A percentile compares a stretch with the other conserved stretches of the same genome.
These are phyloP conservation scores for Condylostylus longicornis DNA, from an alignment of 1,140 invertebrate genomes.

Conservation along the genomic window DNA sequence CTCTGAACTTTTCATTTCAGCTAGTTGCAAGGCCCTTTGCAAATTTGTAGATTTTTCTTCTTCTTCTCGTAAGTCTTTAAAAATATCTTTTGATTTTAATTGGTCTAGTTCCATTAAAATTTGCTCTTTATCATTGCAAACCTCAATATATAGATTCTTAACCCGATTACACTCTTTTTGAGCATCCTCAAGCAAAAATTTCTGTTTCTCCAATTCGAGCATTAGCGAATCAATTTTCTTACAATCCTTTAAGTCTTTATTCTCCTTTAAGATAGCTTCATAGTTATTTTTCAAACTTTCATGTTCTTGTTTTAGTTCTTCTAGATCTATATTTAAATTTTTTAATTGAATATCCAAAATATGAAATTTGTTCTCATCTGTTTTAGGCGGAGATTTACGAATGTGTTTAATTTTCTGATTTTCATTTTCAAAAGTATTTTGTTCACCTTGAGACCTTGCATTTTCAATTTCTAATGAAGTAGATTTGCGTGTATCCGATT, in stretches of 20 bases:
- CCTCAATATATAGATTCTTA: slow-evolving; percentile 24
- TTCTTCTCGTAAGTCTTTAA: slow-evolving; percentile 20
- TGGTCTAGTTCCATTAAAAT: slow-evolving; percentile 20
- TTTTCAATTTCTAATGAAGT: slow-evolving; percentile 3
- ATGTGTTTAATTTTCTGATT: slow-evolving; percentile 6
- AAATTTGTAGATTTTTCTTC: slow-evolving; percentile 16
- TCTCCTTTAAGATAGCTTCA: slow-evolving; percentile 17
- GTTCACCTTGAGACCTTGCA: slow-evolving; percentile 8
- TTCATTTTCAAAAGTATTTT: slow-evolving; percentile 10
- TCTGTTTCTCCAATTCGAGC: slow-evolving; percentile 22
- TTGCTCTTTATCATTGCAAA: slow-evolving; percentile 22
- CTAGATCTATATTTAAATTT: slow-evolving; percentile 13
- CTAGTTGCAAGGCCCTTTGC: slow-evolving; percentile 18
- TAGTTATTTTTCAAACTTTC: slow-evolving; percentile 13
- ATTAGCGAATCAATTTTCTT: background rate
- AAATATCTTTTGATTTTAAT: slow-evolving; percentile 12
- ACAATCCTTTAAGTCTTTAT: slow-evolving; percentile 14
- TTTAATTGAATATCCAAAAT: slow-evolving; percentile 12
- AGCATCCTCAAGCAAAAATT: slow-evolving; percentile 23
- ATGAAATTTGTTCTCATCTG: background rate
- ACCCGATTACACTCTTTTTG: slow-evolving; percentile 24
- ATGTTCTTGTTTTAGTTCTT: slow-evolving; percentile 17
- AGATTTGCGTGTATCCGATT: no score
- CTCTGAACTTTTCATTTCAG: slow-evolving; percentile 22
- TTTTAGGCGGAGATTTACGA: background rate